Base-by-base conservation (phyloP, 2,797 vertebrate species). In the Molossus alvarezi region DNA sequence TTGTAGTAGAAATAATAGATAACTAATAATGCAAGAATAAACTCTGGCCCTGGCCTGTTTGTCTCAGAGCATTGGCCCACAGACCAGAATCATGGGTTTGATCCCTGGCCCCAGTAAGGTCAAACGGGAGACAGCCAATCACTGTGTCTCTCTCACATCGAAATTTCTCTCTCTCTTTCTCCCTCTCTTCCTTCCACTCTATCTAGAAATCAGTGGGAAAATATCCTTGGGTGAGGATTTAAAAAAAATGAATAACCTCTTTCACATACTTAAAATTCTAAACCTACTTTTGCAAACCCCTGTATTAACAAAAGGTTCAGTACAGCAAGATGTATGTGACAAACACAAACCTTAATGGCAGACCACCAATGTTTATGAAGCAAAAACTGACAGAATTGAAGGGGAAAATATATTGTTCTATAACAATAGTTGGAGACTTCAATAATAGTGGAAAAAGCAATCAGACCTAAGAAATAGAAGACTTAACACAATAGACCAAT, bases 371-470 rank as follows among this genome's bases (percentile, higher is more conserved):
- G 45, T 72, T 45, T 45, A 45, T 72, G 37, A 72, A 72, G 21
- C 33, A 72, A 81, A 64, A 88, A 18, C 48, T 72, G 20, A 48
- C 5, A 57, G 41, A 3, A 72, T 87, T 93, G 41, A 71, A 73
- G 58, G 45, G 80, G 8, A 58, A 51, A 93, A 62, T 80, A 23
- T 4, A 71, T 9, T 6, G 1, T 41, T 87, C 9, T 80, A 53
- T 17, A 93, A 27, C 72, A 37, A 92, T 29, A 62, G 25, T 62
- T 80, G 75, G n/a, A 87, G 75, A 72, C 55, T 88, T 94, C 75
- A 72, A 80, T 41, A 57, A 27, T 92, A 88, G 75, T 29, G 9
- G 37, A 75, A 64, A 75, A 64, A 93, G 67, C 53, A 51, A 33
- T 75, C 21, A 82, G 7, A 88, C 1, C 7, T 67, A 65, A 60